Conservation (phyloP, 2,797 vertebrate genomes). For the Acipenser transmontanus region DNA sequence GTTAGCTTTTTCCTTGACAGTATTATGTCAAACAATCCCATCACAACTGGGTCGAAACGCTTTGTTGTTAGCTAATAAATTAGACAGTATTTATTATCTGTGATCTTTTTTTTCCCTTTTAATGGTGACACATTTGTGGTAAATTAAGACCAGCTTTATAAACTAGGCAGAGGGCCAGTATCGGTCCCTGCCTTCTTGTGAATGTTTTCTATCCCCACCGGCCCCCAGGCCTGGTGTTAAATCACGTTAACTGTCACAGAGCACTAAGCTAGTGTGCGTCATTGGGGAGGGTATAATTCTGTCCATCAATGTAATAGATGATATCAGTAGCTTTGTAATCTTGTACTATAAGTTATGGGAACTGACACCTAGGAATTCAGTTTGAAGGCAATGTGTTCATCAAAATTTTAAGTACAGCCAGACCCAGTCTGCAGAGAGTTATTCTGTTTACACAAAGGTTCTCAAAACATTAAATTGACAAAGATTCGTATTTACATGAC, state of each 20-base stretch:
- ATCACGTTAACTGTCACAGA: conserved; percentile 92
- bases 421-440: conserved; percentile 46
- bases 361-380: conserved; percentile 92
- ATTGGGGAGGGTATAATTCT: conserved; percentile 96
- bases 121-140: conserved; percentile 79
- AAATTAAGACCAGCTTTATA: conserved; percentile 78
- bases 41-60: conserved; percentile 74
- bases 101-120: conserved; percentile 75
- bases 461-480: conserved; percentile 30
- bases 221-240: conserved; percentile 71
- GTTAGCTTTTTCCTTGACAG: conserved; percentile 72
- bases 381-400: conserved; percentile 77
- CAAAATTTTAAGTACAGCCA: conserved; percentile 66
- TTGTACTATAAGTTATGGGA: conserved; percentile 83
- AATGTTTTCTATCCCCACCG: conserved; percentile 65
- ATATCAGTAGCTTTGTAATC: conserved; percentile 97
- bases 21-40: conserved; percentile 81
- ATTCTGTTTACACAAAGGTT: conserved; percentile 55
- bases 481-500: too few species aligned
- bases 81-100: conserved; percentile 79
- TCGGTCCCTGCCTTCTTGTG: conserved; percentile 68
- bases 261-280: conserved; percentile 95
- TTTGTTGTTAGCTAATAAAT: conserved; percentile 82
- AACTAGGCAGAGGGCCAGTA: conserved; percentile 78
- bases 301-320: conserved; percentile 97